Evolutionary conservation across 2,797 vertebrate genomes (phyloP), one percentile per base, ranked within the genome.

Genomic region (Xiphorhynchus erythropygius): DNA sequence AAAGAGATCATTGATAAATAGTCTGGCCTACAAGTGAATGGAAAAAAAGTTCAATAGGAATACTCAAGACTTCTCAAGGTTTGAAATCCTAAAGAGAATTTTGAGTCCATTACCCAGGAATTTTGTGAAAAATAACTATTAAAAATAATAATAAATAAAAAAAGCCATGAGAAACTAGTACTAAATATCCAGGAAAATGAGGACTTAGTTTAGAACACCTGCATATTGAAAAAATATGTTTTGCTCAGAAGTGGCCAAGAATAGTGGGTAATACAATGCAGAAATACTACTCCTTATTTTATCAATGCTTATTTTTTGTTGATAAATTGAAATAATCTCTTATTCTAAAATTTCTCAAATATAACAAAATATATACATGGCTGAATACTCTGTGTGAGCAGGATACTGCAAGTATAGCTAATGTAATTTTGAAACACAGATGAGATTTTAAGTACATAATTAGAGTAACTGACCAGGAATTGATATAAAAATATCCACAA

Each of bases 111-210:
- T 71, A n/a, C 15, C 4, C 9, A 62, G 12, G 4, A 49, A 63
- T 46, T 70, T 64, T 25, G 2, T 32, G 24, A 37, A 71, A 87
- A 57, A 57, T 5, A 50, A 28, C 23, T 33, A n/a, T 19, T 21
- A 53, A 55, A 55, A n/a, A n/a, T n/a, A 25, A 10, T 37, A 53
- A 41, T 13, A 37, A 59, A 59, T 27, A 9, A 27, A 49, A 28
- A 67, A 27, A 7, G 0, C 1, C 1, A 22, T 5, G 4, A 62
- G 16, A 71, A 78, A 41, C 3, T 22, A 28, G 4, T 27, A 33
- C 15, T 50, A 35, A 42, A 27, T 57, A 9, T 57, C 10, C 9
- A 25, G 11, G n/a, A 70, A 63, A 28, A 33, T 18, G 7, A 56
- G 5, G 7, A 25, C 6, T 33, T 41, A 39, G 5, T 44, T 60